phyloP scores from a whole-genome alignment of 2,113 vertebrate species.

The Emberiza fucata region DNA sequence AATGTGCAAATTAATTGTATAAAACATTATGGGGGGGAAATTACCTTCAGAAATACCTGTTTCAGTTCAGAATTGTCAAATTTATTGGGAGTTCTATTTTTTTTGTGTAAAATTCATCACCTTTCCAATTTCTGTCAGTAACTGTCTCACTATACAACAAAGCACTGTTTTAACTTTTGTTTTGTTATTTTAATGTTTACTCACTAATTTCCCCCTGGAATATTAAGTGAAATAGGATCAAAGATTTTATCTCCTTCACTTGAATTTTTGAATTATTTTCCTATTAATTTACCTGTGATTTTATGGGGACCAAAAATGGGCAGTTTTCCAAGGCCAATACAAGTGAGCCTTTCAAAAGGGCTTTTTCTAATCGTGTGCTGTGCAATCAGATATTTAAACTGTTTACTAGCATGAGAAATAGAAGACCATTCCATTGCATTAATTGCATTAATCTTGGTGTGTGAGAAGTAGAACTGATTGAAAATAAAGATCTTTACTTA shows the following conservation, averaged over 20 bases:
- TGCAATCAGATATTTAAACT: background rate
- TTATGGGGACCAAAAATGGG: background rate
- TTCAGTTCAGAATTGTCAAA: background rate
- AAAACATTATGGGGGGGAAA: fast-evolving
- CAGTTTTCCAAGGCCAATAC: background rate
- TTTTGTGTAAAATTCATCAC: background rate
- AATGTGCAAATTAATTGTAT: background rate
- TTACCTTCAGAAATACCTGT: background rate
- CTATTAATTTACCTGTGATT: background rate
- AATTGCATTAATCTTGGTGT: background rate
- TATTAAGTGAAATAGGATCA: background rate
- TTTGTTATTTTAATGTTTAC: fast-evolving
- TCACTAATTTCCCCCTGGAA: background rate
- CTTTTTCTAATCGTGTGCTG: background rate
- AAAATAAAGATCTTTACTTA: background rate
- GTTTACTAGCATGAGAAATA: background rate
- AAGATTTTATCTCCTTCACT: background rate
- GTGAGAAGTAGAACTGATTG: background rate
- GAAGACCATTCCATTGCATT: background rate
- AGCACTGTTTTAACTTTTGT: background rate
- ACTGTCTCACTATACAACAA: background rate
- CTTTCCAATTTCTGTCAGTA: background rate
- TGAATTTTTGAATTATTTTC: background rate
- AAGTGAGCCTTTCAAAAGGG: background rate
- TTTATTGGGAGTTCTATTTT: background rate